Evolutionary conservation across 1,140 invertebrate species (phyloP), one percentile per base, ranked within the genome.

Genomic region (Cherax destructor): DNA sequence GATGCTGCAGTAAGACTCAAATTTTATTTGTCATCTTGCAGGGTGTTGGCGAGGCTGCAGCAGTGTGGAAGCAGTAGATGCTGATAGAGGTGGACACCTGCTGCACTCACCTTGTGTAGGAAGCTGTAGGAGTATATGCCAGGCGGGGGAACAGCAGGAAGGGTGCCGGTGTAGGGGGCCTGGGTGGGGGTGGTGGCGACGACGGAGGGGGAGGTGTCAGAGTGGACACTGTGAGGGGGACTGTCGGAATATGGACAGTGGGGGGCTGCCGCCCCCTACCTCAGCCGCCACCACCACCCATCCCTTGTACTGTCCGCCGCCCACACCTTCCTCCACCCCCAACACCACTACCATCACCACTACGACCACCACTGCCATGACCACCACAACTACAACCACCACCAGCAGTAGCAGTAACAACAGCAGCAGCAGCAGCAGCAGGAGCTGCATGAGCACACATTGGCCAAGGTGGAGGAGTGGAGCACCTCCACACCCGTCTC

Each of bases 21-120:
- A 6, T 52, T 52, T 79, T 52, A 24, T 50, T 56, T 9, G 56
- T 56, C 11, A 52, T 30, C 30, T 86, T 86, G 77, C 72, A 86
- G 85, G 76, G 30, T 86, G 85, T 78, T 86, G 85, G 85, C 85
- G 85, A 86, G 47, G 85, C 78, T 86, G 85, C 52, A 86, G 85
- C 76, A 74, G 59, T 74, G 74, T 61, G 47, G 85, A 30, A 61
- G 74, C 49, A 69, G 84, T 16, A 72, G 74, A 56, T 41, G 30
- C 30, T 74, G 85, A 78, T 41, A 86, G 85, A 86, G 56, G 74
- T 18, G 50, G 18, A 7, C 77, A 79, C 72, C 74, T 59, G 52
- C 74, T 61, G 61, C 77, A 80, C 77, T 65, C 56, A 52, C 30
- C 74, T 78, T 86, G 85, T 86, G 85, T 61, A 49, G 85, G 85